A percentile compares a stretch with the other conserved stretches of the same genome.
These are phyloP conservation scores for Hydractinia echinata DNA, from an alignment of 30 jellyfish, hydroid and myxozoan species.

Conservation along the genomic window DNA sequence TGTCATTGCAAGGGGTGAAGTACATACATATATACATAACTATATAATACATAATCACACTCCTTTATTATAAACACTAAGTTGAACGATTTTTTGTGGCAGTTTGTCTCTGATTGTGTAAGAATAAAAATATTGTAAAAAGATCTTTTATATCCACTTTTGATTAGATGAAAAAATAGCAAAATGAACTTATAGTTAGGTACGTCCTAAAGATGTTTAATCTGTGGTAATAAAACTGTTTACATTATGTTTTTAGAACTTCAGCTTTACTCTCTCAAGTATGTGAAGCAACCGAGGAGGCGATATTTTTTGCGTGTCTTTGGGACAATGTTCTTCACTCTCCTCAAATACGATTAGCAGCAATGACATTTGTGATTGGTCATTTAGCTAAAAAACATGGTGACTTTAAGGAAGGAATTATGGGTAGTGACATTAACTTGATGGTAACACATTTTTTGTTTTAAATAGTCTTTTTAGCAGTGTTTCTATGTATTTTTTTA, in stretches of 20 bases:
- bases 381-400: slow-evolving; percentile 35
- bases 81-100: too few relatives aligned
- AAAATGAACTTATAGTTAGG: too few relatives aligned
- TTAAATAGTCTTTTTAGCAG: not conserved
- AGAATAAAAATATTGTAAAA: too few relatives aligned
- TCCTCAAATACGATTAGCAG: slow-evolving; percentile 72
- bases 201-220: too few relatives aligned
- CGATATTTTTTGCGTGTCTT: slow-evolving; percentile 72
- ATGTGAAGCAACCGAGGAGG: slow-evolving; percentile 42
- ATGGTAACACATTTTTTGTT: slow-evolving; percentile 47
- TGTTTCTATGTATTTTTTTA: not conserved
- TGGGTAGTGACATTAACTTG: slow-evolving; percentile 59
- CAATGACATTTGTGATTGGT: slow-evolving; percentile 57
- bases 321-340: slow-evolving; percentile 85
- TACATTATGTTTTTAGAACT: slow-evolving; percentile 38
- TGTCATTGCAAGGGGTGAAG: too few relatives aligned
- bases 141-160: too few relatives aligned
- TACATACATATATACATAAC: too few relatives aligned
- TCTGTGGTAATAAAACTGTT: not conserved
- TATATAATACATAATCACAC: too few relatives aligned
- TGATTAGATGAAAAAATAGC: too few relatives aligned
- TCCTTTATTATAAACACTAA: too few relatives aligned
- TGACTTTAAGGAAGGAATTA: slow-evolving; percentile 27
- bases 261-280: slow-evolving; percentile 43
- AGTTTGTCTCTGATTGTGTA: too few relatives aligned